Evolutionary conservation across 2,113 vertebrate genomes (phyloP), one percentile per base, ranked within the genome.

Genomic region (Scartelaos histophorus): DNA sequence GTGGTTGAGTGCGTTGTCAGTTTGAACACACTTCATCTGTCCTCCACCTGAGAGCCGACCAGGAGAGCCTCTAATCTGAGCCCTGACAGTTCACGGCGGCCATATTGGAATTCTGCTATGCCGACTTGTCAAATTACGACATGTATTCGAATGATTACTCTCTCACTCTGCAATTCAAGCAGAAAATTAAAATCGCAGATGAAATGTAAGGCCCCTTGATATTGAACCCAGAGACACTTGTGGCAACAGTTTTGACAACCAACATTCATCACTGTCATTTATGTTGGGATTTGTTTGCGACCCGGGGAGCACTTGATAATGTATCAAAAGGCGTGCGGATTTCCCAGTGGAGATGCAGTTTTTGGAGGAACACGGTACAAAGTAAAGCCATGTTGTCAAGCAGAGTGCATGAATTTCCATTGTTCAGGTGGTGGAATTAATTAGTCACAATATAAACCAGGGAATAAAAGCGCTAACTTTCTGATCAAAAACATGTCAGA

Each of bases 161-260:
- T 86, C 74, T 81, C 78, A 73, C 79, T 67, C 60, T 13, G 58
- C 13, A 69, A 69, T 71, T 73, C 76, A 73, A 80, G 78, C 82
- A 82, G 84, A 88, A 87, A 86, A 91, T 87, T 74, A 77, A 58
- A 87, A 87, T 78, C 73, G 82, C 0, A n/a, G 67, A 58, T 73
- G 77, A 84, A 84, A 79, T 71, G 76, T 35, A 10, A 21, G 70
- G 67, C 75, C 62, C 76, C 49, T 77, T 56, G 70, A 74, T 69
- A 72, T 66, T 65, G 73, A 74, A 51, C 68, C 17, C 46, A 38
- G 46, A 69, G 35, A 68, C 82, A 78, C 65, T 17, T 1, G 71
- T 47, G 76, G 81, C 45, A 73, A 71, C 73, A 11, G 49, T 34
- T 79, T 67, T 77, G 79, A 84, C 77, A 76, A 49, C 34, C 3